Percentiles rank a stretch among this genome's conserved stretches.
Conservation (phyloP, 2,113 vertebrate genomes). For the Bubalus kerabau region DNA sequence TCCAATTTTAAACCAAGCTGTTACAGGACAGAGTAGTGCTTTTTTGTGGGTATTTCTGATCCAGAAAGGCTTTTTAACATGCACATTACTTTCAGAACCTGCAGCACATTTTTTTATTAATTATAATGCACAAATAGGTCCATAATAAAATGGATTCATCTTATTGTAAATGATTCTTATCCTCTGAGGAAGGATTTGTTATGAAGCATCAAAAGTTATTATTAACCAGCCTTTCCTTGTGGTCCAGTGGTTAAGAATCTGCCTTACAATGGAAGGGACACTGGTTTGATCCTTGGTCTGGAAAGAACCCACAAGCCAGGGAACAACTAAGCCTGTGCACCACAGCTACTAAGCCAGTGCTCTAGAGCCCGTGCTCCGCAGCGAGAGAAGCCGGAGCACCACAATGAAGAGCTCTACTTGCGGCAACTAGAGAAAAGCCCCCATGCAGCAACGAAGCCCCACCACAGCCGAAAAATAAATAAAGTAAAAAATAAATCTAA, state of each 20-base stretch:
- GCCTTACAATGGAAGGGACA: neutral
- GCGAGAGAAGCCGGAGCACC: neutral
- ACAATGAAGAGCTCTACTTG: accelerated
- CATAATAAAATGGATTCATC: neutral
- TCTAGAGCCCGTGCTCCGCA: neutral
- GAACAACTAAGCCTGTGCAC: neutral
- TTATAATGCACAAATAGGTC: neutral
- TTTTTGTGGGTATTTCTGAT: neutral
- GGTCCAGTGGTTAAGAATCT: neutral
- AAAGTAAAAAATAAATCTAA: neutral
- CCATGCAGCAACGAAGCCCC: neutral
- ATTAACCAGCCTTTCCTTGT: neutral
- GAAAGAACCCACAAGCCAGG: neutral
- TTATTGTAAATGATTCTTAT: neutral
- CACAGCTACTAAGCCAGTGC: neutral
- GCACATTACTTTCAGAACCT: neutral
- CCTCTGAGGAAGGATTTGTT: neutral
- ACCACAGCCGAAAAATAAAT: neutral
- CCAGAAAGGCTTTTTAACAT: neutral
- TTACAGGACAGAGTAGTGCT: neutral
- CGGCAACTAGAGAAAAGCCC: neutral
- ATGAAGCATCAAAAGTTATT: neutral
- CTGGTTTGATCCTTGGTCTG: neutral
- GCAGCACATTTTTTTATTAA: neutral
- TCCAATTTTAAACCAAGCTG: neutral